Conservation (phyloP, 92 coral and sea anemone species). For the Bergia sp. region DNA sequence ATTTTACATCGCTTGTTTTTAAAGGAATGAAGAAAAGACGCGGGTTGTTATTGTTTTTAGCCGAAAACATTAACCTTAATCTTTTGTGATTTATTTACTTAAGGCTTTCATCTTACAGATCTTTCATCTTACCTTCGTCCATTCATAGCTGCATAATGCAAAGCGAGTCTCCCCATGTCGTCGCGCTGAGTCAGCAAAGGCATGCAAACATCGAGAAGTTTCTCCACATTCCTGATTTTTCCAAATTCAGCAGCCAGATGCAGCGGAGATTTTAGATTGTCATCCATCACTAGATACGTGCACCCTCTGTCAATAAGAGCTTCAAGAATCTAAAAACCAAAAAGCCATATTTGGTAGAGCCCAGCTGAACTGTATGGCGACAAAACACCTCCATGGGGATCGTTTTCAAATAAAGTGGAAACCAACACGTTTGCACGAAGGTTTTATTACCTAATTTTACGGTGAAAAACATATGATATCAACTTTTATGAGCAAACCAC, state of each 20-base stretch:
- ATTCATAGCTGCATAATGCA: conserved; percentile 79
- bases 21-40: no score
- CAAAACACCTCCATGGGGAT: not conserved
- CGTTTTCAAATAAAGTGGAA: no score
- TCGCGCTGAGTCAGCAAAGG: conserved; percentile 53
- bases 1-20: no score
- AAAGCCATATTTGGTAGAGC: not conserved
- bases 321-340: conserved; percentile 51
- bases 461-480: no score
- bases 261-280: conserved; percentile 63
- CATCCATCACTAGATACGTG: conserved; percentile 66
- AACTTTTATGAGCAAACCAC: not conserved
- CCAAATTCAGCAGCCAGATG: conserved; percentile 79
- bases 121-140: conserved; percentile 56
- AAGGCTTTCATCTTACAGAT: not conserved
- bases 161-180: conserved; percentile 52
- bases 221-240: conserved; percentile 52
- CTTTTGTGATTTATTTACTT: not conserved
- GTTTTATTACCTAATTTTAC: no score
- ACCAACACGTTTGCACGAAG: no score
- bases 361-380: not conserved
- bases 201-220: conserved; percentile 53
- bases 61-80: not conserved
- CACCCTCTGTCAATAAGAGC: conserved; percentile 61
- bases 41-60: no score